Percentiles rank a stretch among this genome's conserved stretches.
Evolutionary conservation across 2,888 invertebrate species (phyloP).

Genomic region (Scelioninae gen. 2): DNA sequence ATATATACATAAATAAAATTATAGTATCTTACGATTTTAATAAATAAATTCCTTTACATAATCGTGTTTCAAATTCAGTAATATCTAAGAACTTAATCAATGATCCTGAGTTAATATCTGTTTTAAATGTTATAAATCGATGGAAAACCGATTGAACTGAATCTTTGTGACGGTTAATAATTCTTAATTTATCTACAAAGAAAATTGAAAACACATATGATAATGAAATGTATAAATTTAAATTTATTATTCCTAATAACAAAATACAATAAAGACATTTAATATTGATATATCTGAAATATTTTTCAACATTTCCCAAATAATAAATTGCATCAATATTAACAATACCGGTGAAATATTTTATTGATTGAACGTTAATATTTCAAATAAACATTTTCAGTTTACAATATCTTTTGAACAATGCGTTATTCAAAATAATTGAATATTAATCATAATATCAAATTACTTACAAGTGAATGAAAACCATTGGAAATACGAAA

Average conservation of each 20-base stretch:
- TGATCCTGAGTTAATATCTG: constrained; percentile 34
- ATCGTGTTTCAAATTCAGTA: constrained; percentile 22
- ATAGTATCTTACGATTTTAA: constrained; percentile 26
- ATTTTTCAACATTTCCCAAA: too few species aligned
- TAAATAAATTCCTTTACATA: constrained; percentile 26
- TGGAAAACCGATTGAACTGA: constrained; percentile 24
- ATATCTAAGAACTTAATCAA: constrained; percentile 27
- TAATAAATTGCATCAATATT: too few species aligned
- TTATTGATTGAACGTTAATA: too few species aligned
- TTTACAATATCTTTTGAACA: too few species aligned
- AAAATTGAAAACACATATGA: not conserved
- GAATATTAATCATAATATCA: too few species aligned
- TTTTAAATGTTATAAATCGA: constrained; percentile 27
- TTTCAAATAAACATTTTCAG: too few species aligned
- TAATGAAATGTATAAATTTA: not conserved
- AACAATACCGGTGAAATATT: too few species aligned
- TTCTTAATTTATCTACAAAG: constrained; percentile 23
- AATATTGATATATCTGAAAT: too few species aligned
- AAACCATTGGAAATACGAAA: too few species aligned
- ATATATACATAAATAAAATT: not conserved
- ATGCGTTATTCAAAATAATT: not conserved
- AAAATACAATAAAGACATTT: not conserved
- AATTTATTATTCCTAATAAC: too few species aligned
- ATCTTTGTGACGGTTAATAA: constrained; percentile 37
- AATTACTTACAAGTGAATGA: too few species aligned